Percentiles rank a stretch among this genome's conserved stretches.
Evolutionary conservation across 2,113 vertebrate genomes (phyloP).

Genomic region (Dipodomys stephensi): DNA sequence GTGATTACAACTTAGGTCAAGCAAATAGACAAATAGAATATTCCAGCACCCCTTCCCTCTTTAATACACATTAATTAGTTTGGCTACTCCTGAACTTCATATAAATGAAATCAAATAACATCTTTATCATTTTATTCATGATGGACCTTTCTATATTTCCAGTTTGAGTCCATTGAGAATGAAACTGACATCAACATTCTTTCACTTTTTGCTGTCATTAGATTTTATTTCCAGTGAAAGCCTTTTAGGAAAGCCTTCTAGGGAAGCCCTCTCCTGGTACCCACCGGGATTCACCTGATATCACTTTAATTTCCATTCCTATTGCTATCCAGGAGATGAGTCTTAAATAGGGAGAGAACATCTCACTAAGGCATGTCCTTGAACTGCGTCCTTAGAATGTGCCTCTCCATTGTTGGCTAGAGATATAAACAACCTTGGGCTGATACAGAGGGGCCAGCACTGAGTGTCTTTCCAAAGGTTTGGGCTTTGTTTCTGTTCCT

Average conservation of each 20-base stretch:
- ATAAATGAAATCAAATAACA: not conserved
- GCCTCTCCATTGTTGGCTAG: no score
- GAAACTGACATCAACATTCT: not conserved
- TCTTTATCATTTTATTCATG: not conserved
- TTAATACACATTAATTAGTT: not conserved
- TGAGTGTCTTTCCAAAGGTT: not conserved
- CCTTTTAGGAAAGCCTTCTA: not conserved
- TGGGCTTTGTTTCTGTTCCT: no score
- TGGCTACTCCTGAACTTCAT: not conserved
- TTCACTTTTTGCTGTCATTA: not conserved
- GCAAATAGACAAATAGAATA: not conserved
- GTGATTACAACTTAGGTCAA: not conserved
- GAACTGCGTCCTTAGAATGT: not conserved
- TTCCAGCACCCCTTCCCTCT: not conserved
- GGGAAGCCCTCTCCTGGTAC: fast-evolving
- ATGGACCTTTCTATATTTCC: not conserved
- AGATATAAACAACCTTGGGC: not conserved
- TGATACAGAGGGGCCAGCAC: not conserved
- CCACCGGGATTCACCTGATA: not conserved
- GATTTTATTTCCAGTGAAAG: not conserved
- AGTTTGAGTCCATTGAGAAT: not conserved
- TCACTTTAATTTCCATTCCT: fast-evolving
- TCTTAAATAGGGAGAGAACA: no score
- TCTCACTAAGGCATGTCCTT: not conserved
- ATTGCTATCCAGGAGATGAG: not conserved